These are phyloP conservation scores for Peromyscus aztecus DNA, from an alignment of 2,797 vertebrate genomes.

Conservation along the genomic window DNA sequence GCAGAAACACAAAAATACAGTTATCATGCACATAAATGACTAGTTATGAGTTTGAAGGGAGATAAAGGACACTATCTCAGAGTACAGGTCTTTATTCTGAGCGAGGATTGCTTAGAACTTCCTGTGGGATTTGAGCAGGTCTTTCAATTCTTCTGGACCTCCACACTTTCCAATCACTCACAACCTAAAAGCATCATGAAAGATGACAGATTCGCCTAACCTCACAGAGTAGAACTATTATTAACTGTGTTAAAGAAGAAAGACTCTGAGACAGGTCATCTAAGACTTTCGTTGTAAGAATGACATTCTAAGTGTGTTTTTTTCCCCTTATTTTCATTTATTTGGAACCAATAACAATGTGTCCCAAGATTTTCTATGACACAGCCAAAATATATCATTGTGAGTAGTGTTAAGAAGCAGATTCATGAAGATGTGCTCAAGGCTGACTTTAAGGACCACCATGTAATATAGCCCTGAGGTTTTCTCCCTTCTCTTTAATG, in stretches of 20 bases:
- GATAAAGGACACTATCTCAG: not conserved
- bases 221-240: not conserved
- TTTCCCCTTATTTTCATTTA: constrained; percentile 51
- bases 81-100: not conserved
- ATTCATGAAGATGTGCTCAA: not conserved
- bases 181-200: not conserved
- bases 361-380: constrained; percentile 19
- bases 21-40: not conserved
- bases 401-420: not conserved
- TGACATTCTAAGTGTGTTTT: constrained; percentile 12
- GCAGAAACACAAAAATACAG: not conserved
- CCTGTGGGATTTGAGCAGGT: not conserved
- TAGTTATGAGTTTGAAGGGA: not conserved
- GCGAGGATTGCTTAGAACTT: not conserved
- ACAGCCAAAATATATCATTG: constrained; percentile 4
- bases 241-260: not conserved
- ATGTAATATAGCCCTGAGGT: not conserved
- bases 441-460: not conserved
- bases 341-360: constrained; percentile 56
- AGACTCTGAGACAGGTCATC: not conserved
- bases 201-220: not conserved
- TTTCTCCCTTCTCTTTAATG: not conserved
- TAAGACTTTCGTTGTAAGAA: constrained; percentile 14
- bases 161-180: not conserved
- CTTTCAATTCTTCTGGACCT: not conserved